Conservation (phyloP, 2,888 invertebrate genomes). For the Arge pagana region DNA sequence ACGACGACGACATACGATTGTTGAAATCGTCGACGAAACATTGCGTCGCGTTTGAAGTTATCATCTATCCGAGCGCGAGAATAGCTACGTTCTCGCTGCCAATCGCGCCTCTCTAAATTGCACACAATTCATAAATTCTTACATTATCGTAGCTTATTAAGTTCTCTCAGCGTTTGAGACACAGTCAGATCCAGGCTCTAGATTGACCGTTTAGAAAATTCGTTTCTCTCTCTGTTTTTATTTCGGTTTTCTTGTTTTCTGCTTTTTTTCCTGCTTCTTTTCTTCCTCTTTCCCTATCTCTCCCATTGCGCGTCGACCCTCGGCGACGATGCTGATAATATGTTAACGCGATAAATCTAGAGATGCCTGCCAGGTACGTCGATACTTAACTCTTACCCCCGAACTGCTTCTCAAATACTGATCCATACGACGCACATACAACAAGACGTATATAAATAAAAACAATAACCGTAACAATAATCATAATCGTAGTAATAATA, state of each 20-base stretch:
- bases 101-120: slow-evolving; percentile 30
- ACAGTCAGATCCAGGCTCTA: slow-evolving; percentile 25
- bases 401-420: slow-evolving; percentile 29
- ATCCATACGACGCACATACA: slow-evolving; percentile 26
- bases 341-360: slow-evolving; percentile 17
- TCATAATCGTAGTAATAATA: no score
- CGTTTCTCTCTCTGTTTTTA: slow-evolving; percentile 20
- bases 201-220: no score
- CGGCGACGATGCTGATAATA: slow-evolving; percentile 25
- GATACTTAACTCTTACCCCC: slow-evolving; percentile 11
- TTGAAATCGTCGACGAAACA: no score
- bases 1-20: no score
- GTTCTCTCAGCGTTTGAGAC: slow-evolving; percentile 23
- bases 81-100: slow-evolving; percentile 28
- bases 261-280: no score
- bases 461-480: no score
- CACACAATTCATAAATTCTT: slow-evolving; percentile 37
- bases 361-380: slow-evolving; percentile 5
- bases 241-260: slow-evolving; percentile 12
- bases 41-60: no score
- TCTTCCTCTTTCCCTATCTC: background rate
- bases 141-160: slow-evolving; percentile 29
- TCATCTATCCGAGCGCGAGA: slow-evolving; percentile 28
- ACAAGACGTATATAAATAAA: slow-evolving; percentile 36
- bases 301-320: background rate